Base-by-base conservation (phyloP, 2,888 invertebrate species). In the Chrysina gloriosa region DNA sequence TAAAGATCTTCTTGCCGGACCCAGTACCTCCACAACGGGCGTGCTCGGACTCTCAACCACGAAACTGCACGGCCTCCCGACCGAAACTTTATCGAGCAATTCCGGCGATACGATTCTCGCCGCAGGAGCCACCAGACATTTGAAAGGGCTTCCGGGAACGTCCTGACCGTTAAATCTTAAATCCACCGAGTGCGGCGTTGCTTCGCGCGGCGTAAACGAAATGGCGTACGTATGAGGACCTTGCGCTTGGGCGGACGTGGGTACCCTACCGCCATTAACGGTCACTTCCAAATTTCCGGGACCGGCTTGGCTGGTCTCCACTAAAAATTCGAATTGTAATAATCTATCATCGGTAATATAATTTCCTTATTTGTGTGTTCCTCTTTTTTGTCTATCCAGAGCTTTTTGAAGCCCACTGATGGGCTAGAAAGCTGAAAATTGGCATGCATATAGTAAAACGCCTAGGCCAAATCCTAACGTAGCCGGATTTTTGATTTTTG, bases 261-360 rank as follows among this genome's bases (percentile, higher is more conserved):
- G 97, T 29, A 98, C 97, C 70, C 96, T 89, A 0, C 98, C 98
- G 4, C 97, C 97, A 80, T 99, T 98, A 25, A 99, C 98, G 0
- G 97, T 97, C 68, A 99, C 98, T 84, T 99, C 98, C 45, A 99
- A 86, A 84, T 99, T 98, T 19, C 99, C 99, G 0, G 98, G 97
- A 14, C 98, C 99, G 2, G 98, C 98, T 83, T 97, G 95, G 80
- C 96, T 95, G 9, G 98, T 98, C 84, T 99, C 98, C 81, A 99
- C 96, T 94, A 78, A 5, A 73, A 75, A 25, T 11, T 2, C 34
- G 4, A 29, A 29, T 29, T 45, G 45, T 6, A 7, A 6, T 7
- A 45, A 1, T 7, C 11, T 11, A 7, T 19, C 11, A n/a, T 14
- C 45, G 2, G 45, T 2, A 23, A 6, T 1, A 9, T n/a, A n/a